These are phyloP conservation scores for Leptinotarsa lineolata DNA, from an alignment of 1,140 invertebrate species.

Conservation along the genomic window DNA sequence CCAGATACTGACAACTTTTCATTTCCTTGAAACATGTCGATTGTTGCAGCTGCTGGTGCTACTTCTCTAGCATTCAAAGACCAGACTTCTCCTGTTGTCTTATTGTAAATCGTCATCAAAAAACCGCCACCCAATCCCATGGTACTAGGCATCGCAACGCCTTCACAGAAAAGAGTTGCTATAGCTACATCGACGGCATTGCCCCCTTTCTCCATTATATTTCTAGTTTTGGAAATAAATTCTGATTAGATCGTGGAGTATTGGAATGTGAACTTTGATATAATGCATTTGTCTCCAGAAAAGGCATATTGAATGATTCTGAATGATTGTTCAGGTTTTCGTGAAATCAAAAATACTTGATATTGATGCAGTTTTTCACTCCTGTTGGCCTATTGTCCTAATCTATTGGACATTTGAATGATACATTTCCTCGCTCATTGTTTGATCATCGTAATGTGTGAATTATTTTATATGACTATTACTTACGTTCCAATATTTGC, in stretches of 20 bases:
- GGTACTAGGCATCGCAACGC: constrained; percentile 75
- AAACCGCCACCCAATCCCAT: constrained; percentile 85
- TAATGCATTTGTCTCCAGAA: too few species aligned
- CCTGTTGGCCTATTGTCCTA: too few species aligned
- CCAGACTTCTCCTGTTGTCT: constrained; percentile 54
- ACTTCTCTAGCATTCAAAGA: constrained; percentile 72
- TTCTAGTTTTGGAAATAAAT: constrained; percentile 13
- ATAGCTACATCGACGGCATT: constrained; percentile 84
- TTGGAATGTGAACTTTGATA: too few species aligned
- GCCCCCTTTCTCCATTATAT: constrained; percentile 58
- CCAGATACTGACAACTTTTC: background rate
- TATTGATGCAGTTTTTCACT: too few species aligned
- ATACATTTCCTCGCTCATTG: too few species aligned
- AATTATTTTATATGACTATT: too few species aligned
- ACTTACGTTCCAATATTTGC: background rate
- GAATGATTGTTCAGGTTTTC: too few species aligned
- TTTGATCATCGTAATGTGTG: too few species aligned
- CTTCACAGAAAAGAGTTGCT: constrained; percentile 78
- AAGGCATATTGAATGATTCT: too few species aligned
- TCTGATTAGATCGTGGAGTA: too few species aligned
- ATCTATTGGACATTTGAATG: too few species aligned
- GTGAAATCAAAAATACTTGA: too few species aligned
- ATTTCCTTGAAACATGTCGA: constrained; percentile 65
- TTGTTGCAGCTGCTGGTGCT: constrained; percentile 63
- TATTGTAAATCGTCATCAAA: constrained; percentile 76